A percentile compares a stretch with the other conserved stretches of the same genome.
phyloP scores from a whole-genome alignment of 2,797 vertebrate genomes.

The Hypotaenidia okinawae region DNA sequence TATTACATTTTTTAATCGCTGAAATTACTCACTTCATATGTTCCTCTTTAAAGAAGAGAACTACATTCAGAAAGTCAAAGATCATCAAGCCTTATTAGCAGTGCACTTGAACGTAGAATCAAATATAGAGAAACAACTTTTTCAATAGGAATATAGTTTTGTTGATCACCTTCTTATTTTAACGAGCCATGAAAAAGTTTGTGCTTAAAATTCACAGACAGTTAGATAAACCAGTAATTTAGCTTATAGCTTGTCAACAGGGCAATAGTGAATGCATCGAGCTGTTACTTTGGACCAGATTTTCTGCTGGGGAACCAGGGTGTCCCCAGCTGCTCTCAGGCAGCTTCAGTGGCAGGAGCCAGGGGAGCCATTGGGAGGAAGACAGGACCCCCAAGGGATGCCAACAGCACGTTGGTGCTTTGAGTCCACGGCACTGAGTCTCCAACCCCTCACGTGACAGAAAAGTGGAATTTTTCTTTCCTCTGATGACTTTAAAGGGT shows the following conservation, averaged over 20 bases:
- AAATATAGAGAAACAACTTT: not conserved
- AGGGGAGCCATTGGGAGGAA: not conserved
- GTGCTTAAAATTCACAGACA: not conserved
- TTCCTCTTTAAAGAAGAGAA: not conserved
- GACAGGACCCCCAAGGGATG: not conserved
- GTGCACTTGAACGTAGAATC: not conserved
- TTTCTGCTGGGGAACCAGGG: not conserved
- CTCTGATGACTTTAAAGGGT: not conserved
- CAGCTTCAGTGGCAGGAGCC: not conserved
- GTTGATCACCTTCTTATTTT: not conserved
- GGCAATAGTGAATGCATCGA: fast-evolving
- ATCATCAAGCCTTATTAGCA: not conserved
- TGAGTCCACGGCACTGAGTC: no score
- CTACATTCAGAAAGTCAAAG: not conserved
- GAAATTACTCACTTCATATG: not conserved
- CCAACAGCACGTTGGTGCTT: fast-evolving
- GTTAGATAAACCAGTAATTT: not conserved
- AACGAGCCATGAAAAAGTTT: not conserved
- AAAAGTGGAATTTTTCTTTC: not conserved
- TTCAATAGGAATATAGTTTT: not conserved
- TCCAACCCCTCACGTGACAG: fast-evolving
- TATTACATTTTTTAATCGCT: not conserved
- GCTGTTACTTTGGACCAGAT: not conserved
- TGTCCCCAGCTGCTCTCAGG: not conserved
- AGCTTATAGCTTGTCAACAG: no score